These are phyloP conservation scores for Ligdia adustata DNA, from an alignment of 2,888 invertebrate species.

Conservation along the genomic window DNA sequence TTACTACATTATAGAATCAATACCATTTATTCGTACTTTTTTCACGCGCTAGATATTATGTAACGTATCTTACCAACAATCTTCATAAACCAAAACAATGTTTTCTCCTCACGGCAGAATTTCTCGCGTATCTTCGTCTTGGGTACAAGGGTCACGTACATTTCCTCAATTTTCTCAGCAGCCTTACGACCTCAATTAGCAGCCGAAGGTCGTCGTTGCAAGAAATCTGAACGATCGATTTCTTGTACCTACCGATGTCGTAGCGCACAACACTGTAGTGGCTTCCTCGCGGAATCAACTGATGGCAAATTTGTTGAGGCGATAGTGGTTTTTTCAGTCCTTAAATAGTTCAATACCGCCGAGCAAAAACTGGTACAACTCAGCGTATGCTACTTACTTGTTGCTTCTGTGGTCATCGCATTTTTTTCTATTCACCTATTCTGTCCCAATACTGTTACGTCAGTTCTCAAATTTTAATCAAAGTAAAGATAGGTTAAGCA, in stretches of 20 bases:
- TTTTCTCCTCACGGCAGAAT: neutral
- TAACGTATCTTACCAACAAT: too few species aligned
- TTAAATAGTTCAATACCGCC: neutral
- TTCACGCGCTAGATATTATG: too few species aligned
- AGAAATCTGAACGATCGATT: conserved; percentile 30
- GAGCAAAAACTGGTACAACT: too few species aligned
- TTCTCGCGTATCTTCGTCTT: conserved; percentile 27
- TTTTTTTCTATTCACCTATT: too few species aligned
- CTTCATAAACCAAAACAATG: neutral
- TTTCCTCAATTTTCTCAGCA: conserved; percentile 5
- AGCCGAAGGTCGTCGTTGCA: conserved; percentile 38
- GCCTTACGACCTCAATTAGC: conserved; percentile 40
- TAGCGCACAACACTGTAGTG: conserved; percentile 36
- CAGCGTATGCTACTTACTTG: too few species aligned
- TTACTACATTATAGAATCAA: too few species aligned
- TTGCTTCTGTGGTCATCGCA: too few species aligned
- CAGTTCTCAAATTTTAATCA: too few species aligned
- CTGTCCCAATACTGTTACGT: too few species aligned
- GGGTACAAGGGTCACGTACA: conserved; percentile 18
- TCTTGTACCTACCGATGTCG: conserved; percentile 31
- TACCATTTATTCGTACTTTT: too few species aligned
- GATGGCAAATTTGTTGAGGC: conserved; percentile 11
- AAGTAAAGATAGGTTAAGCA: too few species aligned
- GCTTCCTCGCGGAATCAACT: conserved; percentile 36
- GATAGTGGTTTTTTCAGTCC: conserved; percentile 15